Conservation (phyloP, 2,113 vertebrate genomes). For the Charadrius vociferus region DNA sequence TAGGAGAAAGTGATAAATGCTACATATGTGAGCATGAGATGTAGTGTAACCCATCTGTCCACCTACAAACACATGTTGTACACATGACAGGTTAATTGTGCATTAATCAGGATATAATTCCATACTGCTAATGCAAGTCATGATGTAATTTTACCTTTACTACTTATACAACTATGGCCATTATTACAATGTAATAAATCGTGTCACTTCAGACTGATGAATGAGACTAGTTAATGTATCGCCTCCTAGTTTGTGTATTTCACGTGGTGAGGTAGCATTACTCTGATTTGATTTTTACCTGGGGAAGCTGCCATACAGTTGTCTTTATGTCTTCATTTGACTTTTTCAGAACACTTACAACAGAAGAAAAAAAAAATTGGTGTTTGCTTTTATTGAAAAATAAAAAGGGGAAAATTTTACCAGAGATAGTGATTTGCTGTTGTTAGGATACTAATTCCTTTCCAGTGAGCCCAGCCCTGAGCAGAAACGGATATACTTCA, state of each 20-base stretch:
- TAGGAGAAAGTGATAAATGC: constrained; percentile 36
- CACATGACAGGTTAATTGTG: constrained; percentile 64
- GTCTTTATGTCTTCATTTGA: not conserved
- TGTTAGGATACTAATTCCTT: not conserved
- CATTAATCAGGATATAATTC: constrained; percentile 69
- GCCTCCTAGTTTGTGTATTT: constrained; percentile 28
- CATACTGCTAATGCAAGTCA: constrained; percentile 56
- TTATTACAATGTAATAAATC: constrained; percentile 57
- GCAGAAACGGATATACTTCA: not conserved
- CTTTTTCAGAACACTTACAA: not conserved
- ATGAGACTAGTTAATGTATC: constrained; percentile 35
- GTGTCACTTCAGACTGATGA: constrained; percentile 48
- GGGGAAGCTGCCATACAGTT: not conserved
- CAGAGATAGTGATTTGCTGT: not conserved
- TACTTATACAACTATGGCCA: constrained; percentile 25
- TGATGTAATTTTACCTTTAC: constrained; percentile 66
- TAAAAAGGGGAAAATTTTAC: not conserved
- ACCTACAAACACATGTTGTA: constrained; percentile 41
- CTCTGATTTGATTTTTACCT: not conserved
- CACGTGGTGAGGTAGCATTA: not conserved
- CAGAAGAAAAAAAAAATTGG: not conserved
- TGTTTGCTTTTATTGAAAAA: not conserved
- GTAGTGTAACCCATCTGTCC: constrained; percentile 39
- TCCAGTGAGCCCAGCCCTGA: not conserved
- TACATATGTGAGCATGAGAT: not conserved